These are phyloP conservation scores for Archilochus colubris DNA, from an alignment of 2,113 vertebrate species.

Conservation along the genomic window DNA sequence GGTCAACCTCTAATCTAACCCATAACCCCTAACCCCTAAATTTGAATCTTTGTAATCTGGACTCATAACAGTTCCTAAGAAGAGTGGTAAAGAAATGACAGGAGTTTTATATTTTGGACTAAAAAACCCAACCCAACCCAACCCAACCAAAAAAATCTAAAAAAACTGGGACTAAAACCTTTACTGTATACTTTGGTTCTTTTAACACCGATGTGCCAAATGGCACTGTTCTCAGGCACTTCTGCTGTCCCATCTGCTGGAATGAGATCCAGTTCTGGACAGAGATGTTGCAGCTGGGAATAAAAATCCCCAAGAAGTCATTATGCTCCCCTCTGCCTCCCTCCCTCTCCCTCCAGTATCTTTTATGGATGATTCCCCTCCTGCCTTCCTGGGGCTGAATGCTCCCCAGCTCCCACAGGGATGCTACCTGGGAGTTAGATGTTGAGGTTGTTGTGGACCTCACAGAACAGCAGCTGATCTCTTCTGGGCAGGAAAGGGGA, in stretches of 20 bases:
- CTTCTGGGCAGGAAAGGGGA: not conserved
- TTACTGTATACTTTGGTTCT: not conserved
- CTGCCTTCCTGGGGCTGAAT: not conserved
- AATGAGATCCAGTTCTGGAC: fast-evolving
- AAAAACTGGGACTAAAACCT: not conserved
- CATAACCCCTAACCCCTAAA: too few species aligned
- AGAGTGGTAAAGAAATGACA: not conserved
- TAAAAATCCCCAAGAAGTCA: not conserved
- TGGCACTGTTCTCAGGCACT: not conserved
- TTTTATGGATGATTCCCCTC: not conserved
- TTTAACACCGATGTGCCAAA: not conserved
- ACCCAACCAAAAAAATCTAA: not conserved
- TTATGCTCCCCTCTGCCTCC: too few species aligned
- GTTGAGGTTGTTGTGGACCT: too few species aligned
- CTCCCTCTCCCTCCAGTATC: not conserved
- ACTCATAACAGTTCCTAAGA: not conserved
- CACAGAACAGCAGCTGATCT: too few species aligned
- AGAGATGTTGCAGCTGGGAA: not conserved
- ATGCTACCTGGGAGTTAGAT: not conserved
- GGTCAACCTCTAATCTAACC: too few species aligned
- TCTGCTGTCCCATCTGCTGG: not conserved
- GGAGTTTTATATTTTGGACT: not conserved
- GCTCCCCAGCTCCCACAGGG: not conserved
- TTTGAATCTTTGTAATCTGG: not conserved
- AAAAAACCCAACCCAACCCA: too few species aligned